Evolutionary conservation across 1,140 invertebrate genomes (phyloP), one percentile per base, ranked within the genome.

Genomic region (Sitophilus oryzae): DNA sequence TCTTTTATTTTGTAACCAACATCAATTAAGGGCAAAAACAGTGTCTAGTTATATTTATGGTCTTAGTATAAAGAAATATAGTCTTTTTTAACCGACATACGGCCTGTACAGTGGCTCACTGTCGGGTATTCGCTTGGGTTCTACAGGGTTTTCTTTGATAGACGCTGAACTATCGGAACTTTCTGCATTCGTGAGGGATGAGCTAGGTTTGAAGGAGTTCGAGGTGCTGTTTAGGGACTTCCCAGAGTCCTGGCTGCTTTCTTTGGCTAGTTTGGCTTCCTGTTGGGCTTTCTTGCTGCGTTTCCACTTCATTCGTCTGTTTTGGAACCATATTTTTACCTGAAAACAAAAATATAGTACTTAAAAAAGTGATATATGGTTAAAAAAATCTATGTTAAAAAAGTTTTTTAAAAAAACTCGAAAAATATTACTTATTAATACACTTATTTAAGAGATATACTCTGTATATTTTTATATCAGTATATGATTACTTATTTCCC

Each of bases 311-410:
- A 95, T 95, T 61, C 91, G 78, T 14, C 92, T 79, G 72, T 95
- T 95, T 81, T 95, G 92, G 72, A 95, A 95, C 92, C 92, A 95
- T 58, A 95, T 95, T 78, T 95, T 95, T 37, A 95, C 90, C 90
- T 93, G 76, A 16, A 64, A 70, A 61, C 68, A 63, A 25, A 51
- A 16, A 49, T 23, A 9, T 3, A 23, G 10, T n/a, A n/a, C n/a
- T n/a, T n/a, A n/a, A n/a, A n/a, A n/a, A n/a, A n/a, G n/a, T n/a
- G n/a, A n/a, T n/a, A n/a, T n/a, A n/a, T n/a, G n/a, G n/a, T n/a
- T n/a, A n/a, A n/a, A n/a, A n/a, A n/a, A n/a, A n/a, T n/a, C n/a
- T n/a, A n/a, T n/a, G n/a, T n/a, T n/a, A n/a, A n/a, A n/a, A n/a
- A n/a, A n/a, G n/a, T n/a, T n/a, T n/a, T n/a, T n/a, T n/a, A n/a